Base-by-base conservation (phyloP, 2,888 invertebrate species). In the Hypomecis atomaria region DNA sequence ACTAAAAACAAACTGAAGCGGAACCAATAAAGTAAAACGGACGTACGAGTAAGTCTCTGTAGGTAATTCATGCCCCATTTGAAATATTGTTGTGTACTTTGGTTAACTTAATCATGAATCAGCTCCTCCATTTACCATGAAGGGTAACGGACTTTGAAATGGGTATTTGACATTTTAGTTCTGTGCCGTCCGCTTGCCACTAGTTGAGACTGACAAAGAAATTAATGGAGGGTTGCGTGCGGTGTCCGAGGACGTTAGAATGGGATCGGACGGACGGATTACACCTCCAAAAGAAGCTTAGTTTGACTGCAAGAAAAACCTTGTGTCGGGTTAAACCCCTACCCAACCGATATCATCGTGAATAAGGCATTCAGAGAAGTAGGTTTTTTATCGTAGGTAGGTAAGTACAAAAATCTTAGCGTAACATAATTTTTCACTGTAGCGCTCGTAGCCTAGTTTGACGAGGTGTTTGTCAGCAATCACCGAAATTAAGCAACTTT, bases 151-250 rank as follows among this genome's bases (percentile, higher is more conserved):
- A 70, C 65, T 60, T 70, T 71, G 68, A 70, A 70, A 68, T 70
- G 70, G 71, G 70, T 70, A 62, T 70, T 68, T 70, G 67, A 64
- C 63, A 70, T 68, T 71, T 67, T 59, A 64, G 65, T 68, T 68
- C 53, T 64, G 61, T 55, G 56, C 50, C 62, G 59, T 55, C 55
- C 50, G 55, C 56, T 50, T 54, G 49, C 42, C 42, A 52, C 65
- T 65, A 62, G 56, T 62, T 59, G 59, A 66, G 62, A 59, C 47
- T 59, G 62, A 59, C 66, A 62, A 66, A 66, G 66, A 66, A 66
- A 66, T 66, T 66, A 66, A 62, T 66, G 66, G 62, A 62, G 62
- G 66, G 66, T 66, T 62, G 55, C 55, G 57, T 58, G 62, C 52
- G 48, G 52, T 53, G 59, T 55, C 62, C 56, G 56, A 59, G 38